These are phyloP conservation scores for Melitaea athalia DNA, from an alignment of 2,888 invertebrate genomes.

Conservation along the genomic window DNA sequence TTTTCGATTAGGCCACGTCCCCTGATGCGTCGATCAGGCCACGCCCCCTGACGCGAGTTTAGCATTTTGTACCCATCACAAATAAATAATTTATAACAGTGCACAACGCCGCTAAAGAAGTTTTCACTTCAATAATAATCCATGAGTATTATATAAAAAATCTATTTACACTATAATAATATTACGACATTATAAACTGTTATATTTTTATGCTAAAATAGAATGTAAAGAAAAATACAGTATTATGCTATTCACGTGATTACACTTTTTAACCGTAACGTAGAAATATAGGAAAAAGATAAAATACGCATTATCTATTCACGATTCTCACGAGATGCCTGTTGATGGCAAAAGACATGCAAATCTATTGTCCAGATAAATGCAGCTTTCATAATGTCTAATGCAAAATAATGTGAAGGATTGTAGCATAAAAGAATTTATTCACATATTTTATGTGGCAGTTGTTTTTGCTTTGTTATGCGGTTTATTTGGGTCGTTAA, in stretches of 20 bases:
- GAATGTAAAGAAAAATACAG: neutral
- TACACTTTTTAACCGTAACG: neutral
- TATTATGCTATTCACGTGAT: neutral
- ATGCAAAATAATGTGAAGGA: slow-evolving; percentile 1
- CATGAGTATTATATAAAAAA: no score
- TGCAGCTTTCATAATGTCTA: slow-evolving; percentile 27
- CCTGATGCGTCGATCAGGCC: no score
- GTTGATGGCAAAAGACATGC: slow-evolving; percentile 43
- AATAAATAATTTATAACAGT: no score
- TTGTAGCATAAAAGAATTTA: neutral
- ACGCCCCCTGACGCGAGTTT: no score
- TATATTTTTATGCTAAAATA: neutral
- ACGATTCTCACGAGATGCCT: slow-evolving; percentile 17
- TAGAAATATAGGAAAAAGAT: slow-evolving; percentile 8
- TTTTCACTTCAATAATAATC: no score
- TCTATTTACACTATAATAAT: no score
- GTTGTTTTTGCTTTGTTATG: no score
- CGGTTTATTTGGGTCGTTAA: no score
- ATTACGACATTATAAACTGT: no score
- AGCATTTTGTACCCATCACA: no score
- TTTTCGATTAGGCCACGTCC: no score
- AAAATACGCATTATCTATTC: slow-evolving; percentile 11
- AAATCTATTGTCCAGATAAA: slow-evolving; percentile 47
- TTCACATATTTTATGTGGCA: neutral
- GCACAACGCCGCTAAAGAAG: no score